phyloP scores from a whole-genome alignment of 2,888 invertebrate species.

The Eulithis testata region DNA sequence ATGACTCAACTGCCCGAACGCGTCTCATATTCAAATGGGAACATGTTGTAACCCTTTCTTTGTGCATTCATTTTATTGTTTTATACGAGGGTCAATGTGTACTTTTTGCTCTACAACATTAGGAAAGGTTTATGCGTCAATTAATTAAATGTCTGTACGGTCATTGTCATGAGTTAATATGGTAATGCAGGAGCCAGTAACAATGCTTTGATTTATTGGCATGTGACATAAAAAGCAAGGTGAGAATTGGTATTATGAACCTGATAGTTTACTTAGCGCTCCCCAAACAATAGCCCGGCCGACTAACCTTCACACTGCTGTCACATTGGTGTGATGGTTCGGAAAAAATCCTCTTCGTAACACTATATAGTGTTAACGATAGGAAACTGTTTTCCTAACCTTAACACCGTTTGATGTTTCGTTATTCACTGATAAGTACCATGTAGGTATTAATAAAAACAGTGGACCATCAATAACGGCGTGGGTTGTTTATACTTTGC shows the following conservation, averaged over 20 bases:
- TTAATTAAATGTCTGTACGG: slow-evolving; percentile 83
- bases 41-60: slow-evolving; percentile 80
- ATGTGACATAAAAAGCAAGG: slow-evolving; percentile 68
- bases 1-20: slow-evolving; percentile 73
- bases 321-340: too few relatives aligned
- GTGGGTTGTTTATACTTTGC: too few relatives aligned
- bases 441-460: too few relatives aligned
- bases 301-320: too few relatives aligned
- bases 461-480: too few relatives aligned
- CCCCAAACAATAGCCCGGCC: slow-evolving; percentile 43
- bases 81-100: slow-evolving; percentile 80
- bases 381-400: too few relatives aligned
- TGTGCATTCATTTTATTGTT: slow-evolving; percentile 75
- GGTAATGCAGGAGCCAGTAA: slow-evolving; percentile 74
- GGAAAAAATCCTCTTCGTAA: too few relatives aligned
- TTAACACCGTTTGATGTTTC: too few relatives aligned
- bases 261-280: slow-evolving; percentile 45
- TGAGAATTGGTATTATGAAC: slow-evolving; percentile 65
- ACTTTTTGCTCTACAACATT: slow-evolving; percentile 70
- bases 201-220: slow-evolving; percentile 80
- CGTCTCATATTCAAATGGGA: slow-evolving; percentile 74
- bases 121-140: slow-evolving; percentile 83
- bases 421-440: too few relatives aligned
- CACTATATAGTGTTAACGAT: too few relatives aligned
- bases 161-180: slow-evolving; percentile 82